A percentile compares a stretch with the other conserved stretches of the same genome.
Conservation (phyloP, 2,888 invertebrate genomes). For the Macrophya alboannulata region DNA sequence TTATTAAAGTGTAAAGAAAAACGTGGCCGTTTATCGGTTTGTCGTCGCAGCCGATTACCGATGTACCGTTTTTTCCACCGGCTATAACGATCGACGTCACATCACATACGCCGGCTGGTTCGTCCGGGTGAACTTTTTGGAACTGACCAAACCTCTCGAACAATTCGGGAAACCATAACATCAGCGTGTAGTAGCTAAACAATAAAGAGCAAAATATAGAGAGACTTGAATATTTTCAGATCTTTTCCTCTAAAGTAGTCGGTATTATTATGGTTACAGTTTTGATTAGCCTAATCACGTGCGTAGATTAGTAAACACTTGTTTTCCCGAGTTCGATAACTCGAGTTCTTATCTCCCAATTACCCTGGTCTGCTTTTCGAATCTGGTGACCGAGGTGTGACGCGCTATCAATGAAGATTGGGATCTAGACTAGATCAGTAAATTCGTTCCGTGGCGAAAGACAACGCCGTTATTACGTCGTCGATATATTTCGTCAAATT, state of each 20-base stretch:
- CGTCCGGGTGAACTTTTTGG: slow-evolving; percentile 78
- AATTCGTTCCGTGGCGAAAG: background rate
- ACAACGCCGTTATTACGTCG: background rate
- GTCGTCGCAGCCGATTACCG: slow-evolving; percentile 68
- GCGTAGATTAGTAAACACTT: slow-evolving; percentile 2
- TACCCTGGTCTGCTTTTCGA: background rate
- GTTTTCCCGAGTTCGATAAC: background rate
- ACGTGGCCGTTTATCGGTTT: slow-evolving; percentile 81
- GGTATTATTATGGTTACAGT: background rate
- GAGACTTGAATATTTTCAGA: background rate
- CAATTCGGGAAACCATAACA: slow-evolving; percentile 88
- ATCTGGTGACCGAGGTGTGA: background rate
- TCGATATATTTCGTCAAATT: background rate
- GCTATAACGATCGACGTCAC: slow-evolving; percentile 80
- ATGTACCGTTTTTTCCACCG: slow-evolving; percentile 53
- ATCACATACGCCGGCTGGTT: slow-evolving; percentile 82
- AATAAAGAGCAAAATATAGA: slow-evolving; percentile 44
- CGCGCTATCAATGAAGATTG: background rate
- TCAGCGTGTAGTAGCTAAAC: slow-evolving; percentile 83
- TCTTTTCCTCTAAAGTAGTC: background rate
- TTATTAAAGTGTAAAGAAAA: slow-evolving; percentile 83
- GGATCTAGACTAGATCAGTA: background rate
- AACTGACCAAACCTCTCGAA: slow-evolving; percentile 85
- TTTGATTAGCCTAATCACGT: background rate
- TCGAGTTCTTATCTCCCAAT: background rate